Base-by-base conservation (phyloP, 1,140 invertebrate genomes). In the Rhynchophorus ferrugineus region DNA sequence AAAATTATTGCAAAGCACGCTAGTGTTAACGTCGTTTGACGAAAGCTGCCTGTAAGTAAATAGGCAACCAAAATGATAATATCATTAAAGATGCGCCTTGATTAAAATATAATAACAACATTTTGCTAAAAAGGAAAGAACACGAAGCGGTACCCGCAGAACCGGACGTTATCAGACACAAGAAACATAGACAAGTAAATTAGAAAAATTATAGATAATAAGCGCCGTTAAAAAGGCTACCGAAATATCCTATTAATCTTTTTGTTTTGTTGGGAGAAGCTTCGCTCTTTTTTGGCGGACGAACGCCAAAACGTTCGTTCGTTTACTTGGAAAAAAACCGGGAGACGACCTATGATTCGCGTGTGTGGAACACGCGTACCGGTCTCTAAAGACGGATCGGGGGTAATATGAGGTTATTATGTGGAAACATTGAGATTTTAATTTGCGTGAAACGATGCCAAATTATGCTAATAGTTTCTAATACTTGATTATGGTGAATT, bases 381-480 rank as follows among this genome's bases (percentile, higher is more conserved):
- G 5, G 11, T 29, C 24, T 29, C 24, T 29, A 29, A 6, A 29
- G 11, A 29, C 24, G 24, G 24, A 6, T 29, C 11, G 5, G n/a
- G 11, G 24, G 24, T 29, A 29, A 29, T 29, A 29, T 29, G 24
- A 5, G 24, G 24, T 29, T 29, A 29, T 29, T 29, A 29, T 29
- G 24, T 29, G 24, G 11, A 29, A 29, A 29, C 24, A 29, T 29
- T 29, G 24, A 29, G 24, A 29, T 29, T 29, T 29, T 29, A 29
- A 29, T 29, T 29, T 42, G 37, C 49, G 42, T 51, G 20, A 36
- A 44, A 37, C 17, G 21, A 3, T 42, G 14, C 39, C 11, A 51
- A 43, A 44, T 37, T 51, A 20, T 36, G 13, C 16, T 24, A 51
- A 51, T 38, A 29, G 37, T 51, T 51, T 42, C 49, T 38, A 51